Base-by-base conservation (phyloP, 2,797 vertebrate species). In the Acanthurus tractus region DNA sequence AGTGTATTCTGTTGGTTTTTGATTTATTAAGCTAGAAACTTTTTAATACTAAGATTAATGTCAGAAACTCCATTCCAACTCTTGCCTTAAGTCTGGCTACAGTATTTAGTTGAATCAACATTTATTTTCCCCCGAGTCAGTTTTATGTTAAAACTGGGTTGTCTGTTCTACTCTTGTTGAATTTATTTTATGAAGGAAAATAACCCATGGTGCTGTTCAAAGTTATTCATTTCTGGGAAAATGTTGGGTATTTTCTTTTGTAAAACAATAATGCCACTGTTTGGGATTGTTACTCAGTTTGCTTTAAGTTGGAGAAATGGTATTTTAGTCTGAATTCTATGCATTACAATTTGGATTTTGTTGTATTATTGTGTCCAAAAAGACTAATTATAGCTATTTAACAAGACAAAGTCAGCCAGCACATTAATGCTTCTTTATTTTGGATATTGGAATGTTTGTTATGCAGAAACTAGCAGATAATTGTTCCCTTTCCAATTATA, bases 181-280 rank as follows among this genome's bases (percentile, higher is more conserved):
- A n/a, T 36, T 44, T 23, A 34, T 77, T 40, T n/a, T 50, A 3
- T 20, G 7, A 52, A 55, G 68, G 22, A 0, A 68, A 70, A 61
- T 54, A 66, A 65, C n/a, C 63, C 72, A 78, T 78, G 67, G 84
- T 83, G 84, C 80, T 85, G 70, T 79, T 76, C 54, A 80, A 79
- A 61, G 20, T 76, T 23, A 63, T 58, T 7, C 54, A 25, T 48
- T 65, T 38, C 70, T 22, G 63, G 15, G 20, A 14, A 52, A 53
- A 62, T 70, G 40, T 65, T 65, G 57, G 9, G 38, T 8, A n/a
- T 78, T 54, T 58, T 59, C 0, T 0, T 63, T 58, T 70, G 12
- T 72, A 1, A 76, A 70, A 40, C 23, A 52, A 14, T 70, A 59
- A 83, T 76, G 69, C 20, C 34, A 67, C 65, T 70, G 38, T 70